Evolutionary conservation across 2,888 invertebrate genomes (phyloP), one percentile per base, ranked within the genome.

Genomic region (Iphiclides podalirius): DNA sequence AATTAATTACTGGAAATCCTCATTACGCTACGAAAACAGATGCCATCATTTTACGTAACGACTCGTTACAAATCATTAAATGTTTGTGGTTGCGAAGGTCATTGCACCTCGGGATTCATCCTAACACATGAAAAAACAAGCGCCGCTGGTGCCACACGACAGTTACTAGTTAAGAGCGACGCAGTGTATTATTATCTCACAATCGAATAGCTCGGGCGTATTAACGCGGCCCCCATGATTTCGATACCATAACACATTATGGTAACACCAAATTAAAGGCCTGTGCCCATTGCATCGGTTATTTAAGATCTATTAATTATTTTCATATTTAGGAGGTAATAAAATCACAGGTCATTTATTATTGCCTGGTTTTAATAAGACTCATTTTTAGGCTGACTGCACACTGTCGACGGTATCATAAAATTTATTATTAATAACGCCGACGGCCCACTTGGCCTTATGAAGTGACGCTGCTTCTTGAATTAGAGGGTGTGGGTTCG

Each of bases 281-380:
- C 49, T 40, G 28, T 46, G 47, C 28, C 42, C 37, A 48, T 48
- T 52, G 52, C 44, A 52, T 46, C 48, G 43, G 42, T 33, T 52
- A 42, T 55, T 59, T 53, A 45, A 31, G 35, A 43, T 47, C 49
- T 52, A 57, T 54, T 57, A 54, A 60, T 55, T 52, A 46, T 45
- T 40, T 37, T 47, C 38, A 52, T 47, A 53, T 58, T 54, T 58
- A 55, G 56, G 56, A 53, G 49, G 43, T 40, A 44, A 43, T 45
- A 42, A 39, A 41, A 51, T 45, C 44, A 14, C 26, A 42, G 17
- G 26, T 40, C 52, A 35, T 42, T 44, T 49, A 38, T 45, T 51
- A 50, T 44, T 45, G 41, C 20, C 40, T 36, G 31, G 31, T 45
- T 40, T 15, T 41, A 46, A 41, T 51, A 37, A 36, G 50, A 45